phyloP scores from a whole-genome alignment of 1,140 invertebrate genomes.

The Oscheius sp. region DNA sequence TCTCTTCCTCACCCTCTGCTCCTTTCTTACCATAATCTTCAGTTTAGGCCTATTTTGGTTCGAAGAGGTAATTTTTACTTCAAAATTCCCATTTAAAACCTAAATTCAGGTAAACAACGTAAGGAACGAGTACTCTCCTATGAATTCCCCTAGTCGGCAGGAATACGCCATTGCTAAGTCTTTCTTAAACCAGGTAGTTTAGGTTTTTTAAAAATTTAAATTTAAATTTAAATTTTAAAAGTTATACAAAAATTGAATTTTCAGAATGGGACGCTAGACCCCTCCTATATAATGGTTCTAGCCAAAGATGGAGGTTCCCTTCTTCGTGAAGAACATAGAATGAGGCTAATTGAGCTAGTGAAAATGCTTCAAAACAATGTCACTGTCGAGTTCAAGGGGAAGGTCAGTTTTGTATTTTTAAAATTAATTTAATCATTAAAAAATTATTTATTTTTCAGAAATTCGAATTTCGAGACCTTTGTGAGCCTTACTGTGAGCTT shows the following conservation, averaged over 20 bases:
- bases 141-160: slow-evolving; percentile 52
- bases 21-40: slow-evolving; percentile 44
- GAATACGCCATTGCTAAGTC: slow-evolving; percentile 56
- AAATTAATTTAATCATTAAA: neutral
- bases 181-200: slow-evolving; percentile 53
- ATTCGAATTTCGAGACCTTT: slow-evolving; percentile 52
- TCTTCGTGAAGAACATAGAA: slow-evolving; percentile 47
- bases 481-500: slow-evolving; percentile 58
- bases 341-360: slow-evolving; percentile 55
- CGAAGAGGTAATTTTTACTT: slow-evolving; percentile 32
- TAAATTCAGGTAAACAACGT: slow-evolving; percentile 48
- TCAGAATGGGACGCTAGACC: slow-evolving; percentile 51
- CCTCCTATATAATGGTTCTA: slow-evolving; percentile 55
- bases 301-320: slow-evolving; percentile 53
- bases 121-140: slow-evolving; percentile 53
- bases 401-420: slow-evolving; percentile 6
- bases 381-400: slow-evolving; percentile 23
- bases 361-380: slow-evolving; percentile 53
- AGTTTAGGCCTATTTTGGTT: slow-evolving; percentile 48
- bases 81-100: too few relatives aligned
- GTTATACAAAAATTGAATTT: slow-evolving; percentile 4
- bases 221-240: slow-evolving; percentile 37
- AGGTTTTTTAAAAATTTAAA: neutral
- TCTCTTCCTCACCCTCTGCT: slow-evolving; percentile 33
- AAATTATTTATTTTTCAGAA: too few relatives aligned